Conservation (phyloP, 53 echinoderm and acorn worm species). For the Astropecten irregularis region DNA sequence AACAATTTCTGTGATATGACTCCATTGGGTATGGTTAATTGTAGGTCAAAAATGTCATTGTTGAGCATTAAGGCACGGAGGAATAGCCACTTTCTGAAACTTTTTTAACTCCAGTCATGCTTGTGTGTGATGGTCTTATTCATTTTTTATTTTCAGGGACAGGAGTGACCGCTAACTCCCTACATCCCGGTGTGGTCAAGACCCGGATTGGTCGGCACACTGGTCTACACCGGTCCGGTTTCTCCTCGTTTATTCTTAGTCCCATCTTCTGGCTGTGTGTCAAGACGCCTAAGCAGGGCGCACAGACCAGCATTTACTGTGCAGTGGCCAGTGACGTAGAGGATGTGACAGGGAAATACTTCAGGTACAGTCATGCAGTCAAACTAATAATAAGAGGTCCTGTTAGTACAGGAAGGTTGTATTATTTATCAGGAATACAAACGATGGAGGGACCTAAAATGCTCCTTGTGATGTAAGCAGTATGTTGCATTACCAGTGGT, state of each 20-base stretch:
- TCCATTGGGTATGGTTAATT: too few relatives aligned
- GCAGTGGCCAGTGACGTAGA: conserved; percentile 79
- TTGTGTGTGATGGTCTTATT: too few relatives aligned
- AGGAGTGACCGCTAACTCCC: conserved; percentile 84
- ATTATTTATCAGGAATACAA: background rate
- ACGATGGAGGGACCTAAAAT: background rate
- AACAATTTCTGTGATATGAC: too few relatives aligned
- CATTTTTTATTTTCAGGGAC: too few relatives aligned
- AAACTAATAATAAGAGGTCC: background rate
- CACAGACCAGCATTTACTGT: conserved; percentile 90
- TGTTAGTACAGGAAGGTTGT: background rate
- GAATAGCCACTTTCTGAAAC: too few relatives aligned
- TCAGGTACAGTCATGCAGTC: conserved; percentile 58
- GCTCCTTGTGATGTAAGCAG: background rate
- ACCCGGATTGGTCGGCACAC: conserved; percentile 86
- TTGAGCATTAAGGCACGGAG: too few relatives aligned
- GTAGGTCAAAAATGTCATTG: too few relatives aligned
- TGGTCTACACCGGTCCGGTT: conserved; percentile 79
- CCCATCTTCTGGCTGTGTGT: conserved; percentile 95
- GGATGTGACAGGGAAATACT: conserved; percentile 81
- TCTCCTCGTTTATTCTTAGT: conserved; percentile 74
- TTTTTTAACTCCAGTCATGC: too few relatives aligned
- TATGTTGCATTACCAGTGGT: background rate
- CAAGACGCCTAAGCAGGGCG: conserved; percentile 82
- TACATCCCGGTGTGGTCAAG: conserved; percentile 92